These are phyloP conservation scores for Chondrilla cf. caribensis DNA, from an alignment of 37 sponge, comb jelly and placozoan genomes.

Conservation along the genomic window DNA sequence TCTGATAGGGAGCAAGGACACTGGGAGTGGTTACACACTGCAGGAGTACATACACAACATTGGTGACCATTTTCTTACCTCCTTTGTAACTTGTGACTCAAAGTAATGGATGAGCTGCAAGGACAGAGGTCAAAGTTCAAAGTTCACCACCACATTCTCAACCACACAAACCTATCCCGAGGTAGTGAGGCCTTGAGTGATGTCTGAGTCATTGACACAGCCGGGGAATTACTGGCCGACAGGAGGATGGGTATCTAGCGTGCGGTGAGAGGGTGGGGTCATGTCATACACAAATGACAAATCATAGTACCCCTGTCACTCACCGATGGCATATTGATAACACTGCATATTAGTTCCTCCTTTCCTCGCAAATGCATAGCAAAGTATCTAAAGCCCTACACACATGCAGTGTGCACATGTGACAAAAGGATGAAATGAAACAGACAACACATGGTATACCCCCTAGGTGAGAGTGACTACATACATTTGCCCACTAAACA, in stretches of 20 bases:
- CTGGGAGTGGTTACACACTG: neutral
- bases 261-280: too few species aligned
- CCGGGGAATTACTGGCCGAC: constrained; percentile 63
- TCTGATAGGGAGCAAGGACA: constrained; percentile 6
- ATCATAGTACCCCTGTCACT: neutral
- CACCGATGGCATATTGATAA: constrained; percentile 81
- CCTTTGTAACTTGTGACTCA: constrained; percentile 65
- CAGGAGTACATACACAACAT: neutral
- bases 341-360: constrained; percentile 83
- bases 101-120: constrained; percentile 8
- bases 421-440: too few species aligned
- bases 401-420: neutral
- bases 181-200: neutral
- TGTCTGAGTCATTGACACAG: constrained; percentile 39
- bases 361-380: constrained; percentile 75
- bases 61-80: constrained; percentile 30
- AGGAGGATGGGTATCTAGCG: constrained; percentile 54
- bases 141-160: neutral
- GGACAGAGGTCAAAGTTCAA: neutral
- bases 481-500: too few species aligned
- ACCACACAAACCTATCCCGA: neutral
- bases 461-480: too few species aligned
- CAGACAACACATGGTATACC: too few species aligned
- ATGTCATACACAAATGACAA: neutral
- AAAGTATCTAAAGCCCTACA: constrained; percentile 85